A percentile compares a stretch with the other conserved stretches of the same genome.
These are phyloP conservation scores for Philereme vetulata DNA, from an alignment of 2,888 invertebrate species.

Conservation along the genomic window DNA sequence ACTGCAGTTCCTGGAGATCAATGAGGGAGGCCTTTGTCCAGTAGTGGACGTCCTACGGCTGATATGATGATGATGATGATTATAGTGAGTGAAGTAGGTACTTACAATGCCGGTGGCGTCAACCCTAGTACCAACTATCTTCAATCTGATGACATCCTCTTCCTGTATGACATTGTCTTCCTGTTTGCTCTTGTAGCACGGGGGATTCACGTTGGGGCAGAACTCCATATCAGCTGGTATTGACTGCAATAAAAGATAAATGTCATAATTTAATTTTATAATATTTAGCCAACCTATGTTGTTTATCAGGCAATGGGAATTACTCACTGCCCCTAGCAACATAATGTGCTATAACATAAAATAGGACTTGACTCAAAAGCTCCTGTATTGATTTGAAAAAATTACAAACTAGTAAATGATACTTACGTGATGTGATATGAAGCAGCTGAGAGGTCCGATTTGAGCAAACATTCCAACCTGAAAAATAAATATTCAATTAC, in stretches of 20 bases:
- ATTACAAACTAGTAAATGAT: background rate
- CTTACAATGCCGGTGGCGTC: conserved; percentile 99
- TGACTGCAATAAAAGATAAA: conserved; percentile 85
- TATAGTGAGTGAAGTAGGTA: conserved; percentile 44
- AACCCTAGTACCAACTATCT: conserved; percentile 99
- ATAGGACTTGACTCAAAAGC: too few relatives aligned
- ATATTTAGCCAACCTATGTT: too few relatives aligned
- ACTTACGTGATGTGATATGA: conserved; percentile 97
- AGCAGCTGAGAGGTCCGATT: conserved; percentile 99
- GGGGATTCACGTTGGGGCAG: conserved; percentile 98
- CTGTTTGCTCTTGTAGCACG: conserved; percentile 99
- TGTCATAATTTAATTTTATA: too few relatives aligned
- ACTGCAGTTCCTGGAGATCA: too few relatives aligned
- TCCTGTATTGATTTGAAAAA: too few relatives aligned
- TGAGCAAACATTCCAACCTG: conserved; percentile 99
- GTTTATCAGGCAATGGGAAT: too few relatives aligned
- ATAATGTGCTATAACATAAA: too few relatives aligned
- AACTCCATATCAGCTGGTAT: conserved; percentile 99
- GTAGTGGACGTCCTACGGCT: too few relatives aligned
- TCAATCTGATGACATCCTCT: conserved; percentile 98
- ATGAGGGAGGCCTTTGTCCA: too few relatives aligned
- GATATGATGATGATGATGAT: too few relatives aligned
- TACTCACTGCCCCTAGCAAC: background rate
- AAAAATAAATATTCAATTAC: conserved; percentile 36
- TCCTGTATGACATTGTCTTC: conserved; percentile 98